Conservation (phyloP, 2,888 invertebrate species). For the Morinoia aosen region DNA sequence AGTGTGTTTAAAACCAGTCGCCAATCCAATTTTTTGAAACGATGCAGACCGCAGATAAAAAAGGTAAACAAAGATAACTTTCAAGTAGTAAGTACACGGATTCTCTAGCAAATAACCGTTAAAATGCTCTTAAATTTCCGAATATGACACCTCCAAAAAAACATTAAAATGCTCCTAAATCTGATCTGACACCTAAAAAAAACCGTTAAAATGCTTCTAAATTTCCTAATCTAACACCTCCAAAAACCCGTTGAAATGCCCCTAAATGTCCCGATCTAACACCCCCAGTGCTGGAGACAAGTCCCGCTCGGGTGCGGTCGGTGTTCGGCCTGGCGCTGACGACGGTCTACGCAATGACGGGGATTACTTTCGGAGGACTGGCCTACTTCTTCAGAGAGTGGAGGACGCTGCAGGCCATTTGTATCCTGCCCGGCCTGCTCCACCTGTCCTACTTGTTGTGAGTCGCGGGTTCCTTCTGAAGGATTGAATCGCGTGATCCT, state of each 20-base stretch:
- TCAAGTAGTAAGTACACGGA: too few relatives aligned
- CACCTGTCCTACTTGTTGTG: slow-evolving; percentile 58
- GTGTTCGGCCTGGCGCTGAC: slow-evolving; percentile 57
- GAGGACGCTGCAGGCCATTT: slow-evolving; percentile 58
- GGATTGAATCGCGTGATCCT: not conserved
- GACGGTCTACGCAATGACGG: slow-evolving; percentile 59
- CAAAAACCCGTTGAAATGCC: not conserved
- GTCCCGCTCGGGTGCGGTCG: slow-evolving; percentile 50
- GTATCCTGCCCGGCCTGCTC: slow-evolving; percentile 55
- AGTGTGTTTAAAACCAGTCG: too few relatives aligned
- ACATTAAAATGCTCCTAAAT: too few relatives aligned
- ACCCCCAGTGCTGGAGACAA: slow-evolving; percentile 60
- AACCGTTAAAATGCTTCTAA: not conserved
- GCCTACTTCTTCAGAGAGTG: slow-evolving; percentile 62
- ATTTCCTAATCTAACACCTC: not conserved
- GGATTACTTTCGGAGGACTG: slow-evolving; percentile 57
- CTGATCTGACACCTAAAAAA: not conserved
- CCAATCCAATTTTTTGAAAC: too few relatives aligned
- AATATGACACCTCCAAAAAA: too few relatives aligned
- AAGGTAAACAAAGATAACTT: too few relatives aligned
- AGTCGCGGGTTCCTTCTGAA: not conserved
- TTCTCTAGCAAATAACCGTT: not conserved
- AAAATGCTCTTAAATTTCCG: too few relatives aligned
- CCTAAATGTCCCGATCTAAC: not conserved
- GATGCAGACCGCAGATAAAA: too few relatives aligned